Conservation (phyloP, 1,140 invertebrate genomes). For the Leucophenga varia region DNA sequence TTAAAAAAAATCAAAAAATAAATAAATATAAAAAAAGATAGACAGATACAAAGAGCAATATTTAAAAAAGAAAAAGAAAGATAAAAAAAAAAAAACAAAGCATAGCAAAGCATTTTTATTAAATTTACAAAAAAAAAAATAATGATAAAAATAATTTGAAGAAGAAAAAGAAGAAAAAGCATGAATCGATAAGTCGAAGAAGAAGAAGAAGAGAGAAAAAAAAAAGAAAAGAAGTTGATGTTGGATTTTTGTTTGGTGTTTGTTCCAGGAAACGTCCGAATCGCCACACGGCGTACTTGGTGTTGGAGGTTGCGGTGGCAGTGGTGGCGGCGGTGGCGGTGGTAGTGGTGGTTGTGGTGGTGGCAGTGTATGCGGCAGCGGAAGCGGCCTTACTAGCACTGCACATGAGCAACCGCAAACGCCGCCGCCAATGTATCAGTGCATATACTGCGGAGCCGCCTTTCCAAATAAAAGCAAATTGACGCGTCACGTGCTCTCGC, state of each 20-base stretch:
- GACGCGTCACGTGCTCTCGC: constrained; percentile 82
- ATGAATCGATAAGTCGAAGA: constrained; percentile 21
- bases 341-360: constrained; percentile 19
- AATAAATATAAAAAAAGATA: constrained; percentile 21
- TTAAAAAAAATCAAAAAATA: no score
- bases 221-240: constrained; percentile 83
- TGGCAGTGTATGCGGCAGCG: constrained; percentile 26
- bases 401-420: constrained; percentile 24
- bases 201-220: constrained; percentile 27
- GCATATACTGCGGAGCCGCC: constrained; percentile 83
- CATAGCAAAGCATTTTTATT: no score
- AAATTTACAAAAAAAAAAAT: constrained; percentile 29
- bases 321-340: constrained; percentile 47
- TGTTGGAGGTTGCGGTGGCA: constrained; percentile 57
- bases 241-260: constrained; percentile 84
- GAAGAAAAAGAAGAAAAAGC: constrained; percentile 21
- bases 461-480: constrained; percentile 88
- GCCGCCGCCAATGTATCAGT: constrained; percentile 65
- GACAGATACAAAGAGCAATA: constrained; percentile 41
- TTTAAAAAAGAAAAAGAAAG: constrained; percentile 42
- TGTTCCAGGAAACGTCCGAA: constrained; percentile 85
- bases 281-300: constrained; percentile 59
- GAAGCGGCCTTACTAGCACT: constrained; percentile 29
- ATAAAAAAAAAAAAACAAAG: constrained; percentile 28
- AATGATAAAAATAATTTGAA: constrained; percentile 13